Base-by-base conservation (phyloP, 1,140 invertebrate genomes). In the Megathymus violae region DNA sequence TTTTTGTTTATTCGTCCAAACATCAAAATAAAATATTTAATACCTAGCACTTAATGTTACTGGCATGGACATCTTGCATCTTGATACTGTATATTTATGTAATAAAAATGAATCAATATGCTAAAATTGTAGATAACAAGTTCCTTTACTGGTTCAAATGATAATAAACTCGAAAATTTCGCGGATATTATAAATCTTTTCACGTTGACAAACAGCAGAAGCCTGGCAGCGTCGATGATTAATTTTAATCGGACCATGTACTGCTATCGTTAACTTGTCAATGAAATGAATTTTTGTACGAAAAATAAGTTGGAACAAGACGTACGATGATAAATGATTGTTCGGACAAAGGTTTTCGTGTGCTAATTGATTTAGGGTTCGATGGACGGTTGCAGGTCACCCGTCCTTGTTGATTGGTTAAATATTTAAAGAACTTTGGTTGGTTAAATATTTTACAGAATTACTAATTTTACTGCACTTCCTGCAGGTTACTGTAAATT, bases 291-390 rank as follows among this genome's bases (percentile, higher is more conserved):
- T 61, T 68, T 68, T 67, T 69, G n/a, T 59, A 60, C 34, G 51
- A 64, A 69, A 72, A 69, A 64, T 52, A 60, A 61, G 34, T 54
- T 48, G 48, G 59, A 46, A 47, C 34, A 61, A 62, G 52, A 63
- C 40, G 47, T 54, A 50, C 31, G 64, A 75, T 69, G 73, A 75
- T 72, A 65, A 75, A 75, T 75, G 52, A 48, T 67, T 62, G 59
- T 34, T 10, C 64, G 44, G 51, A 60, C 61, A 67, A 65, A 67
- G 67, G 70, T 69, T 68, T 67, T 71, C 62, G 68, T 62, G 64
- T 67, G 63, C 65, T 72, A 75, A 75, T 75, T 75, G 73, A 75
- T 72, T 75, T 54, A 36, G 69, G 31, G 72, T 61, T 71, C 72
- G 65, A 62, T 56, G 69, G 13, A 61, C 64, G 38, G 38, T 10